Base-by-base conservation (phyloP, 37 sponge, comb jelly and placozoan genomes). In the Aplysina aerophoba region DNA sequence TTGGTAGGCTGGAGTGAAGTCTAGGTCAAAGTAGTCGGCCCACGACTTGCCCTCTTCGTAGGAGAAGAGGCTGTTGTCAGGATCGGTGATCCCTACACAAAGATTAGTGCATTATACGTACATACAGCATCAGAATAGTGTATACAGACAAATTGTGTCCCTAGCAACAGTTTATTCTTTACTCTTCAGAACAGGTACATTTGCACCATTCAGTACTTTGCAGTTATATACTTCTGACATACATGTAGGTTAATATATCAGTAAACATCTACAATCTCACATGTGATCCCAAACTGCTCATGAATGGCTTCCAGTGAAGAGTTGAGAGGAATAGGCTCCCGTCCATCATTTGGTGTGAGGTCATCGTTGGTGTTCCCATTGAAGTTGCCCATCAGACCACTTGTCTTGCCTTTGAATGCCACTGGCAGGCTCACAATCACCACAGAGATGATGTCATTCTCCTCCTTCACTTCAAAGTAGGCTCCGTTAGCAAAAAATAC, bases 281-380 rank as follows among this genome's bases (percentile, higher is more conserved):
- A 90, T 37, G 86, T 83, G 56, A 87, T 33, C 83, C 91, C 91
- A 82, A 90, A 90, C n/a, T 54, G 27, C 12, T 82, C 21, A 75
- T 90, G 87, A 20, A 90, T 86, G 12, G 74, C 91, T 41, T 86
- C 59, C 11, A 65, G 31, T 21, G 83, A 35, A 35, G 87, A 61
- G 36, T 82, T 74, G 20, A 61, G 31, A 41, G 83, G 80, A 20
- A 90, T 35, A 28, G 84, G 90, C 15, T 14, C 30, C 5, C 0
- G 44, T n/a, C 65, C 73, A 24, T 0, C 4, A 27, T 33, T 61
- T 61, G 87, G 83, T 17, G 74, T 30, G 20, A 90, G 60, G 81
- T 90, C 91, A 73, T 90, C 91, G 21, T 64, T 59, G 14, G 59
- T 1, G 37, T 90, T 59, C 19, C 91, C 91, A 78, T 90, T 90